phyloP scores from a whole-genome alignment of 2,888 invertebrate genomes.

The Agriopis leucophaearia region DNA sequence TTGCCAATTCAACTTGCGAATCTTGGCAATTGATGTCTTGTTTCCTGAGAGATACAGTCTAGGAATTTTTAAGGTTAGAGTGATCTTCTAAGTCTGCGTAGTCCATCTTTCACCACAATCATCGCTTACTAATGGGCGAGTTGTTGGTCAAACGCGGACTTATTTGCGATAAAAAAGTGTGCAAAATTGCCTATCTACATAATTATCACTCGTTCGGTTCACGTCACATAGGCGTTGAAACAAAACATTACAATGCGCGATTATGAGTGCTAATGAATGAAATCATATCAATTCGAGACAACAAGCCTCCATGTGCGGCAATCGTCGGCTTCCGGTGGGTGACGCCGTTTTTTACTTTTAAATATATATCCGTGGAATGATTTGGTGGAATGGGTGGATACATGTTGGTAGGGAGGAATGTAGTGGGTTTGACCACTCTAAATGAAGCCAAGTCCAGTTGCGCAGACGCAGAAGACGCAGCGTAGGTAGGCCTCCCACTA shows the following conservation, averaged over 20 bases:
- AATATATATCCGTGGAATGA: conserved; percentile 49
- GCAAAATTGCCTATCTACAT: not conserved
- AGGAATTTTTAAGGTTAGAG: too few relatives aligned
- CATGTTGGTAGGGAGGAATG: not conserved
- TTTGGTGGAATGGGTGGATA: conserved; percentile 41
- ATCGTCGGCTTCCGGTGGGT: conserved; percentile 60
- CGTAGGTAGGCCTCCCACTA: too few relatives aligned
- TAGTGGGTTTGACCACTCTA: too few relatives aligned
- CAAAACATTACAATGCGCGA: conserved; percentile 42
- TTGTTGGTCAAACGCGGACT: too few relatives aligned
- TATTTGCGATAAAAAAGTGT: not conserved
- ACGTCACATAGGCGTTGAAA: conserved; percentile 16
- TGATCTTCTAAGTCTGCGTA: too few relatives aligned
- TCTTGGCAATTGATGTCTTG: too few relatives aligned
- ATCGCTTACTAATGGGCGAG: too few relatives aligned
- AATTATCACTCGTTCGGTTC: not conserved
- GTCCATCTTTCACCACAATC: too few relatives aligned
- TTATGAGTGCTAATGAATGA: conserved; percentile 70
- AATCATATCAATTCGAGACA: conserved; percentile 76
- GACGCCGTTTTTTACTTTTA: conserved; percentile 42
- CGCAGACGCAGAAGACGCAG: too few relatives aligned
- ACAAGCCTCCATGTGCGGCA: conserved; percentile 64
- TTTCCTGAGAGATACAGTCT: too few relatives aligned
- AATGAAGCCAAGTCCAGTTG: too few relatives aligned
- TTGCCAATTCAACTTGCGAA: too few relatives aligned